phyloP scores from a whole-genome alignment of 23 tunicate genomes.

The Oikopleura dioica region DNA sequence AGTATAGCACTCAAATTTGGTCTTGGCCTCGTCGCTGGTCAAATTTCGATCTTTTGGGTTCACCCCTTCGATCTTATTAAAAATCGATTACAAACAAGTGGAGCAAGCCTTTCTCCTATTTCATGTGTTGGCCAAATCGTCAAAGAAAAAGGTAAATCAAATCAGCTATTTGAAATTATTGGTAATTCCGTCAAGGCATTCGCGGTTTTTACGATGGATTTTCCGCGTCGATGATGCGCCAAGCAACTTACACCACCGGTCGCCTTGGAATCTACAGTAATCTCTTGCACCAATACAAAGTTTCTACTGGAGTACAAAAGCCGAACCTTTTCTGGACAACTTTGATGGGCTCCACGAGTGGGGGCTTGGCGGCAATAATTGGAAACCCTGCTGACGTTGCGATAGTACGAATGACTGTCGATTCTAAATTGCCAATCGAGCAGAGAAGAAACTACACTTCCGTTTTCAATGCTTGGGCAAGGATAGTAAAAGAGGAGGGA shows the following conservation, averaged over 20 bases:
- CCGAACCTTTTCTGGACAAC: not conserved
- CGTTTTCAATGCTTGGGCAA: conserved; percentile 67
- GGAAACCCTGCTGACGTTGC: conserved; percentile 97
- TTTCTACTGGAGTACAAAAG: too few relatives aligned
- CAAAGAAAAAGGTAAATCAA: too few relatives aligned
- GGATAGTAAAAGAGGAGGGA: conserved; percentile 79
- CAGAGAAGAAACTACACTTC: conserved; percentile 63
- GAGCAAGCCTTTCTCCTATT: too few relatives aligned
- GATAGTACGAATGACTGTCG: conserved; percentile 74
- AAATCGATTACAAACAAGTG: too few relatives aligned
- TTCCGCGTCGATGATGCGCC: conserved; percentile 72
- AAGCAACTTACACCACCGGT: conserved; percentile 86
- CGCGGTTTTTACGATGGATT: conserved; percentile 13
- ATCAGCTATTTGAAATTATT: too few relatives aligned
- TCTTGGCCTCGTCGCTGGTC: too few relatives aligned
- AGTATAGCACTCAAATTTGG: too few relatives aligned
- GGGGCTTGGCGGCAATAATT: conserved; percentile 74
- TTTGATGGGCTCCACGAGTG: conserved; percentile 47
- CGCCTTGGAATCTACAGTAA: conserved; percentile 71
- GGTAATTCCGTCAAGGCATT: too few relatives aligned
- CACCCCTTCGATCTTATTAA: too few relatives aligned
- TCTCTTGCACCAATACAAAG: conserved; percentile 34
- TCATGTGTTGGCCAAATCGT: too few relatives aligned
- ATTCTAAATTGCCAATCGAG: conserved; percentile 44
- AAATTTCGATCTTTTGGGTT: too few relatives aligned